phyloP scores from a whole-genome alignment of 2,797 vertebrate species.

The Pachyuromys duprasi region DNA sequence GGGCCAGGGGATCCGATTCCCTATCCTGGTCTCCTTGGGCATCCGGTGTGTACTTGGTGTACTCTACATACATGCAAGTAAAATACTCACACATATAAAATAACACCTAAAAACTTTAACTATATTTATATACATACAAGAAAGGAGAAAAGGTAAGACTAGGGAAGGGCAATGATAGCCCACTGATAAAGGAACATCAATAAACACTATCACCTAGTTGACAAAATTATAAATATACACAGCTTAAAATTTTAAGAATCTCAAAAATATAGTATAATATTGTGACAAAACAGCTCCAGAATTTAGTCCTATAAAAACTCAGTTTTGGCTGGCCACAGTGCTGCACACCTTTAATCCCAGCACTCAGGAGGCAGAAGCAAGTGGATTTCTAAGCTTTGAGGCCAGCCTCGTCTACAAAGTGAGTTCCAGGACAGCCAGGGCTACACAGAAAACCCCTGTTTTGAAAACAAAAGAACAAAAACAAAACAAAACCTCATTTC shows the following conservation, averaged over 20 bases:
- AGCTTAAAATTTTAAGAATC: slow-evolving; percentile 13
- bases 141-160: not conserved
- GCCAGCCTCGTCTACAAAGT: not conserved
- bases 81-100: not conserved
- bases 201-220: slow-evolving; percentile 35
- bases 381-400: not conserved
- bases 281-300: not conserved
- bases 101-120: not conserved
- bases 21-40: not conserved
- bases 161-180: not conserved
- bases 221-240: not conserved
- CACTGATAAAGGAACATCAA: slow-evolving; percentile 18
- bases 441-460: not conserved
- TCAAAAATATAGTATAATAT: slow-evolving; percentile 32
- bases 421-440: not conserved
- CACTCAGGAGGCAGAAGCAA: not conserved
- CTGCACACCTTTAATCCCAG: not conserved
- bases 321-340: not conserved
- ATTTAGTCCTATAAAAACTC: not conserved
- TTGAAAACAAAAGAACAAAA: not conserved
- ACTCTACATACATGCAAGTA: not conserved
- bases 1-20: not conserved
- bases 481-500: not conserved
- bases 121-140: not conserved
- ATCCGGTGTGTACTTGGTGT: too few relatives aligned